phyloP scores from a whole-genome alignment of 2,888 invertebrate species.

The Digitonthophagus gazella region DNA sequence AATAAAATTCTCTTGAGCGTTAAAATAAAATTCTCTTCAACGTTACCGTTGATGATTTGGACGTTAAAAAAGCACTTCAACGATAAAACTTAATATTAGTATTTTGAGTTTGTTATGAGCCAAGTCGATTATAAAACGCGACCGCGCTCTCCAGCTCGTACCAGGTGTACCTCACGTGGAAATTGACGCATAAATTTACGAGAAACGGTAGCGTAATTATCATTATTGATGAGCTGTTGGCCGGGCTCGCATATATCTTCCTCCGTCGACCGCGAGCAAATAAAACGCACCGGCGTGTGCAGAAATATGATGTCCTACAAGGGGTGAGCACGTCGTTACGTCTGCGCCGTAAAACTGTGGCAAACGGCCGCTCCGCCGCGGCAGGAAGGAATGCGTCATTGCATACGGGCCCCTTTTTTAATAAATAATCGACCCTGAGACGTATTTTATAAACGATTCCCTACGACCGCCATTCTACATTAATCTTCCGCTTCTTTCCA shows the following conservation, averaged over 20 bases:
- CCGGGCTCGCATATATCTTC: not conserved
- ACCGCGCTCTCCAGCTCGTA: not conserved
- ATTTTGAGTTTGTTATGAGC: not conserved
- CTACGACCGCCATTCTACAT: not conserved
- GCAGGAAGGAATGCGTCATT: not conserved
- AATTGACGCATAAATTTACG: not conserved
- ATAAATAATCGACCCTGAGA: not conserved
- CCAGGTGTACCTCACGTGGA: not conserved
- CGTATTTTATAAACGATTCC: no score
- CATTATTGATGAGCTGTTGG: not conserved
- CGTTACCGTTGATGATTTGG: no score
- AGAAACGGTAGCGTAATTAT: not conserved
- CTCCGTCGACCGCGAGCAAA: not conserved
- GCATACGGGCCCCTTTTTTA: not conserved
- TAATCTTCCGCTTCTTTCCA: not conserved
- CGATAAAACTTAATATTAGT: not conserved
- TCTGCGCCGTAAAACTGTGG: not conserved
- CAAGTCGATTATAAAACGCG: not conserved
- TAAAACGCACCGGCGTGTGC: not conserved
- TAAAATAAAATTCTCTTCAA: no score
- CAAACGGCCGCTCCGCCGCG: not conserved
- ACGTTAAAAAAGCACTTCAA: no score
- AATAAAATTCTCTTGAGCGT: no score
- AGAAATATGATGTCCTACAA: not conserved
- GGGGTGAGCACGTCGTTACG: not conserved